Conservation (phyloP, 1,140 invertebrate species). For the Lineus longissimus region DNA sequence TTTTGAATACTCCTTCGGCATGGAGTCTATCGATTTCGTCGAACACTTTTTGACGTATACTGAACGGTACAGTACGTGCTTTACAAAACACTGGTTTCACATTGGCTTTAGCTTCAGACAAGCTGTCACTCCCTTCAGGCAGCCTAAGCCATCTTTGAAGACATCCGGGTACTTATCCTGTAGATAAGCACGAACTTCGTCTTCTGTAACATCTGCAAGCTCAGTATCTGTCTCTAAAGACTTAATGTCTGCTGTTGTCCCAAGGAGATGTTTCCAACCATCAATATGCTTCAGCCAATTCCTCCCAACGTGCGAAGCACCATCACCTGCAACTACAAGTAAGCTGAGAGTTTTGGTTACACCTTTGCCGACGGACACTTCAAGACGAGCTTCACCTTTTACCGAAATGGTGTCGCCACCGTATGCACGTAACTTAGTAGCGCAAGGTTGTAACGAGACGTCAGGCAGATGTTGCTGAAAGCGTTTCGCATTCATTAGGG, state of each 20-base stretch:
- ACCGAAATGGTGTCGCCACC: background rate
- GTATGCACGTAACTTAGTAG: too few relatives aligned
- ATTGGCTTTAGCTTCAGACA: background rate
- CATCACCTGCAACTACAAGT: conserved; percentile 1
- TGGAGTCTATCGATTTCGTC: conserved; percentile 45
- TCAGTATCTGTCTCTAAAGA: background rate
- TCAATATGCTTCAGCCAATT: conserved; percentile 14
- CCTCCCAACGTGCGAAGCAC: conserved; percentile 15
- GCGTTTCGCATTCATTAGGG: too few relatives aligned
- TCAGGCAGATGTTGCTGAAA: too few relatives aligned
- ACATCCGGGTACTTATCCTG: background rate
- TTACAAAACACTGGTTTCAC: background rate
- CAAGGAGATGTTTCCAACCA: too few relatives aligned
- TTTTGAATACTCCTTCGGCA: conserved; percentile 40
- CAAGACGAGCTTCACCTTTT: background rate
- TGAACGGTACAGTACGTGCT: conserved; percentile 43
- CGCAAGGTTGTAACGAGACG: too few relatives aligned
- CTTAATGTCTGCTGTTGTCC: background rate
- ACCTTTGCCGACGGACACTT: conserved; percentile 4
- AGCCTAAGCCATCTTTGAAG: background rate
- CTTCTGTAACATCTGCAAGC: background rate
- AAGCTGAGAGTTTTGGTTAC: background rate
- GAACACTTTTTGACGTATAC: conserved; percentile 45
- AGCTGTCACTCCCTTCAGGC: background rate
- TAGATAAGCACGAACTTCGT: background rate